Conservation (phyloP, 2,797 vertebrate species). For the Diglossa cyanea region DNA sequence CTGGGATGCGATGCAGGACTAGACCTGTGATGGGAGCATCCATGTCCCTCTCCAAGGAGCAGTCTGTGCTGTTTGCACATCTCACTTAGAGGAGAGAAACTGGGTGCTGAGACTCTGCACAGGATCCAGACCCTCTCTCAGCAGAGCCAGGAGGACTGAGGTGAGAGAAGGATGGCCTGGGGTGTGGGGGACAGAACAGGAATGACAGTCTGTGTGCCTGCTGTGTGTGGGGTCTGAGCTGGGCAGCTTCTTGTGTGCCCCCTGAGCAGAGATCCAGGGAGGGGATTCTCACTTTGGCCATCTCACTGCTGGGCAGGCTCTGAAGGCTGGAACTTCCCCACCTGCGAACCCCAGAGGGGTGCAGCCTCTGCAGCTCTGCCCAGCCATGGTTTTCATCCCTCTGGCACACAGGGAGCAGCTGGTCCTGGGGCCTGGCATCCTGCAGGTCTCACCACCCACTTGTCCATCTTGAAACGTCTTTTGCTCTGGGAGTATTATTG, state of each 20-base stretch:
- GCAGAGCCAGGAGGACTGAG: not conserved
- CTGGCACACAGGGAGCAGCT: not conserved
- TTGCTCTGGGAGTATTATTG: not conserved
- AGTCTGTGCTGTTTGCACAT: not conserved
- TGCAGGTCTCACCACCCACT: not conserved
- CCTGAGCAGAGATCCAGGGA: not conserved
- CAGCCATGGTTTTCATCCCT: not conserved
- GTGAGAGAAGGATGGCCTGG: not conserved
- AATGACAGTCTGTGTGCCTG: not conserved
- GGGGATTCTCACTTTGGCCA: not conserved
- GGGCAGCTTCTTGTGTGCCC: rapidly evolving
- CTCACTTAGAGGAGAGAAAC: not conserved
- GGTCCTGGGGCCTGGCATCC: not conserved
- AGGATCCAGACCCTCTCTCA: not conserved
- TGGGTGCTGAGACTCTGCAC: not conserved
- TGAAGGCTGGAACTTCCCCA: not conserved
- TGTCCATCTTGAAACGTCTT: not conserved
- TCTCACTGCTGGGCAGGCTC: not conserved
- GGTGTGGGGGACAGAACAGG: rapidly evolving
- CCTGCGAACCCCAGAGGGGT: not conserved
- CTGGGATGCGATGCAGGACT: not conserved
- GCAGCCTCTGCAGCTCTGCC: not conserved
- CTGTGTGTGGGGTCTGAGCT: rapidly evolving
- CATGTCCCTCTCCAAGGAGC: not conserved
- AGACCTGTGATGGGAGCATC: not conserved